Base-by-base conservation (phyloP, 2,797 vertebrate genomes). In the Triplophysa yarkandensis region DNA sequence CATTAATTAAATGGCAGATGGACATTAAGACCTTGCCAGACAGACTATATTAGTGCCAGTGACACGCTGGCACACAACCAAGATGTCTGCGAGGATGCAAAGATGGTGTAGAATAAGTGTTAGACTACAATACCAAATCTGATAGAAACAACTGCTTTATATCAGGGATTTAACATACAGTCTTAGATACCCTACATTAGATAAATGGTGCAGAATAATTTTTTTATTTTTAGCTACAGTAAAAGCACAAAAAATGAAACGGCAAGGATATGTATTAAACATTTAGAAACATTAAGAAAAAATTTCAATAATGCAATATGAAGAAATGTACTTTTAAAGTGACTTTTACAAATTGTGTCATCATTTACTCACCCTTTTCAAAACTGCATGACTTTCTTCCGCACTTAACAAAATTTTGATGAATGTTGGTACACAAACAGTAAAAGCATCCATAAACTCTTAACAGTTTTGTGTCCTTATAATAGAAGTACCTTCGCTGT, bases 21-120 rank as follows among this genome's bases (percentile, higher is more conserved):
- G 68, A 30, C 28, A n/a, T 50, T 76, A 72, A 48, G 55, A 21
- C 57, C 30, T 21, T 11, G 4, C 25, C 46, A 60, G 13, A 17
- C 66, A 71, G 43, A 28, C 44, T 50, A 70, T 65, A 39, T 77
- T 73, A 72, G 48, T 66, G 64, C 68, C 61, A 65, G 66, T 48
- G 54, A 68, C 71, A 74, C 11, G n/a, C 60, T 68, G 69, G 21
- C 72, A 78, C 64, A 69, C 43, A 73, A 54, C 48, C 64, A 64
- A 48, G 48, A 62, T 71, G 64, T 65, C 36, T 76, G 55, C 32
- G 32, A 55, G 30, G 44, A 30, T 44, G n/a, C 27, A 21, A 16
- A 16, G 28, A 41, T 21, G 10, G 3, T 44, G 19, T 17, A 34
- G 8, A 2, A 58, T 54, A 68, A 39, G 16, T 11, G 2, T 2